Evolutionary conservation across 2,113 vertebrate species (phyloP), one percentile per base, ranked within the genome.

Genomic region (Rhagologus leucostigma): DNA sequence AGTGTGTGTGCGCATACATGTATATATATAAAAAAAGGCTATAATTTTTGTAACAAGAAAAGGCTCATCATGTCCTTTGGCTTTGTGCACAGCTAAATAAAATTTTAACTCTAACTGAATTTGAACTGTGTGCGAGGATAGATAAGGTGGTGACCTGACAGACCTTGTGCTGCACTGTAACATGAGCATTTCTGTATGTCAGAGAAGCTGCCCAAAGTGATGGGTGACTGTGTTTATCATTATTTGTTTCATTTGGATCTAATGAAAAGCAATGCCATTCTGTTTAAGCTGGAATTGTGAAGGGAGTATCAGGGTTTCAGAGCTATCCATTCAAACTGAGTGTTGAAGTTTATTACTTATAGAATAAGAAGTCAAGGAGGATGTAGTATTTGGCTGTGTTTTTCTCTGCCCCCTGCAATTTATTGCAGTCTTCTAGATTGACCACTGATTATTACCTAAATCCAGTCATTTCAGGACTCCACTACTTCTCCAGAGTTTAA

Each of bases 1-100:
- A 24, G 2, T n/a, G 4, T 41, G 1, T 14, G 1, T 59, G 1
- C 24, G 3, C 17, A 4, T 15, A 6, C 22, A 11, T 29, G 9
- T 30, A 10, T 53, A 21, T 35, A 10, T 63, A 6, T 15, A 14
- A 20, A 4, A 22, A 37, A 16, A 42, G 26, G 2, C 7, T 55
- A 16, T 27, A 35, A 13, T 65, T 83, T 22, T 42, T 65, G 3
- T n/a, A 49, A 11, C 10, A 42, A 50, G 23, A 63, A 57, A 50
- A 88, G 32, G 4, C n/a, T 57, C 3, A 6, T 39, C 21, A 27
- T 21, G n/a, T 65, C 27, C 41, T 89, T 75, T 42, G 60, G 14
- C 47, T 37, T 50, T 42, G 14, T 73, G 10, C 47, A 24, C 9
- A 53, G 35, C 9, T 78, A 70, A 76, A 69, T 23, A 52, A 77